Percentiles rank a stretch among this genome's conserved stretches.
phyloP scores from a whole-genome alignment of 2,113 vertebrate genomes.

The Pseudopipra pipra region DNA sequence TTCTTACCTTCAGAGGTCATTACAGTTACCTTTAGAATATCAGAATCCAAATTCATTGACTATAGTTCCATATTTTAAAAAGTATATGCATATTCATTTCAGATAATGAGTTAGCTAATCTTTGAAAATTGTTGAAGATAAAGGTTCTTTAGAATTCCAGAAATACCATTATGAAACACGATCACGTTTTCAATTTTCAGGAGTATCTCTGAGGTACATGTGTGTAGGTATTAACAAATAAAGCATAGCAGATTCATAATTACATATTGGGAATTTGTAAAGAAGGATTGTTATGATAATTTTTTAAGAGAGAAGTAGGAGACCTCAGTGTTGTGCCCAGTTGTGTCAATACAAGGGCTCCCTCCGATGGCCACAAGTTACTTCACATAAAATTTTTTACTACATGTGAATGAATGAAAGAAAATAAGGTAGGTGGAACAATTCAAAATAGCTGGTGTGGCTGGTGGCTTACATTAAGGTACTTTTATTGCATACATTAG shows the following conservation, averaged over 20 bases:
- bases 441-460: neutral
- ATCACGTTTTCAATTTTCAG: neutral
- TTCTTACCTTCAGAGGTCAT: rapidly evolving
- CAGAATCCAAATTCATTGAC: neutral
- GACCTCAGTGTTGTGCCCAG: neutral
- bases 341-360: constrained; percentile 18
- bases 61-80: neutral
- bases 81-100: neutral
- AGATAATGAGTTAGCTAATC: neutral
- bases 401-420: neutral
- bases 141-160: neutral
- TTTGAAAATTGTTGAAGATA: neutral
- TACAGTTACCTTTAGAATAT: neutral
- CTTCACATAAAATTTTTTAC: neutral
- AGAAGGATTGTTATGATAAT: neutral
- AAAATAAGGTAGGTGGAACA: neutral
- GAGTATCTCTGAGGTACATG: neutral
- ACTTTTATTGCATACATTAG: neutral
- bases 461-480: neutral
- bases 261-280: neutral
- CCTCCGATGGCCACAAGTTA: constrained; percentile 15
- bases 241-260: neutral
- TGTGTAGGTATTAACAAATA: neutral
- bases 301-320: neutral
- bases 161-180: neutral